phyloP scores from a whole-genome alignment of 2,888 invertebrate species.

The Diabrotica balteata region DNA sequence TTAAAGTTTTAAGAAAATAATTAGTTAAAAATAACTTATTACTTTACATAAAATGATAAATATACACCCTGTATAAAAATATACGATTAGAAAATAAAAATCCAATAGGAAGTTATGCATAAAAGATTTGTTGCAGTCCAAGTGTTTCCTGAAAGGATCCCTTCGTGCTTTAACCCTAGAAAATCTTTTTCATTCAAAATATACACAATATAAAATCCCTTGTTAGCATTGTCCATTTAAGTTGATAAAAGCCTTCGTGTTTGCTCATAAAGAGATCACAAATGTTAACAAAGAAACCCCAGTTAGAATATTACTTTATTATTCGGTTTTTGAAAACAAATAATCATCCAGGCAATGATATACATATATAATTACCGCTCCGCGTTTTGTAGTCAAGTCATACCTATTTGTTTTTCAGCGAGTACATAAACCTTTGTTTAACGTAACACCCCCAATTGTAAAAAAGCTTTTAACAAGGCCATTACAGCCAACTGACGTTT shows the following conservation, averaged over 20 bases:
- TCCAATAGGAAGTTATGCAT: neutral
- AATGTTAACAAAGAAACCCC: slow-evolving; percentile 28
- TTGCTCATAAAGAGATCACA: slow-evolving; percentile 15
- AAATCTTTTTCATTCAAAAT: neutral
- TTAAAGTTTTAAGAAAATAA: no score
- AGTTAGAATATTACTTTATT: slow-evolving; percentile 33
- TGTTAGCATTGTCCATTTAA: slow-evolving; percentile 12
- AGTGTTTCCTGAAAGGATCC: neutral
- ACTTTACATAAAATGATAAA: no score
- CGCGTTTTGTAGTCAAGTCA: slow-evolving; percentile 34
- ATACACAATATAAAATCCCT: slow-evolving; percentile 13
- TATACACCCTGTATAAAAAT: no score
- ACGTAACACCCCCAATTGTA: slow-evolving; percentile 49
- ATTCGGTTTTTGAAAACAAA: slow-evolving; percentile 30
- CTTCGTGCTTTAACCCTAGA: neutral
- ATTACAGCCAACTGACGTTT: slow-evolving; percentile 49
- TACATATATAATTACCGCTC: slow-evolving; percentile 34
- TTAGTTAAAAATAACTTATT: no score
- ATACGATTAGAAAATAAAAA: no score
- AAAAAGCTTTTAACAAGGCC: slow-evolving; percentile 51
- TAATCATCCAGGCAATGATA: slow-evolving; percentile 33
- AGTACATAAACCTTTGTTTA: slow-evolving; percentile 45
- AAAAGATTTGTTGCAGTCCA: neutral
- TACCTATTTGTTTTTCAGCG: slow-evolving; percentile 40
- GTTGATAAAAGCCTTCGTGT: slow-evolving; percentile 15